phyloP scores from a whole-genome alignment of 2,888 invertebrate species.

The Laothoe populi region DNA sequence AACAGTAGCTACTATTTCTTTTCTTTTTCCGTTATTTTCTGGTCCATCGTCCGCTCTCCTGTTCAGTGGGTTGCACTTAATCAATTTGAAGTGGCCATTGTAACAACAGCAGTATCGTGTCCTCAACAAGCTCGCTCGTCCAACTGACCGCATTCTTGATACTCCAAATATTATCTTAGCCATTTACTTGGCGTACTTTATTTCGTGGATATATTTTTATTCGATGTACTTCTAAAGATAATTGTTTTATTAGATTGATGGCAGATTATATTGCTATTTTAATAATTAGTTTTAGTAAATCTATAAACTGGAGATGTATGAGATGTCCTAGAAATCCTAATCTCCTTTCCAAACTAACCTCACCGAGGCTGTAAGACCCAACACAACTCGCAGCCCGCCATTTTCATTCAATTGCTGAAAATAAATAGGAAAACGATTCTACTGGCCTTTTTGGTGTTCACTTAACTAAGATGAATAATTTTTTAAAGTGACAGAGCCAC shows the following conservation, averaged over 20 bases:
- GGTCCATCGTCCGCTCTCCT: background rate
- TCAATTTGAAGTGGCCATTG: slow-evolving; percentile 14
- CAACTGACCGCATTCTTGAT: slow-evolving; percentile 8
- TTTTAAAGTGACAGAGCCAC: no score
- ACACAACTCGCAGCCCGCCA: no score
- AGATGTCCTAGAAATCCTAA: no score
- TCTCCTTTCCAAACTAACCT: no score
- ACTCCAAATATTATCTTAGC: slow-evolving; percentile 19
- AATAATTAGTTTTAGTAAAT: no score
- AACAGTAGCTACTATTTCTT: background rate
- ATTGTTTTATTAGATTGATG: background rate
- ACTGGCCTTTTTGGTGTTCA: no score
- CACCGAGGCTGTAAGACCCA: no score
- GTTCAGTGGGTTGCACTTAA: slow-evolving; percentile 14
- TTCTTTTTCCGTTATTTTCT: background rate
- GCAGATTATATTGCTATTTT: no score
- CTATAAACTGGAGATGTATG: no score
- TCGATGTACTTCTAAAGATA: background rate
- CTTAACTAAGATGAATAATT: no score
- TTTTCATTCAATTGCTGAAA: no score
- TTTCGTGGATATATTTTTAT: background rate
- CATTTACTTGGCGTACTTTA: slow-evolving; percentile 10
- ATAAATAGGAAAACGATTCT: no score
- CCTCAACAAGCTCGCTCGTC: background rate
- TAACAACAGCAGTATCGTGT: slow-evolving; percentile 6